Conservation (phyloP, 2,888 invertebrate genomes). For the Cistogaster globosa region DNA sequence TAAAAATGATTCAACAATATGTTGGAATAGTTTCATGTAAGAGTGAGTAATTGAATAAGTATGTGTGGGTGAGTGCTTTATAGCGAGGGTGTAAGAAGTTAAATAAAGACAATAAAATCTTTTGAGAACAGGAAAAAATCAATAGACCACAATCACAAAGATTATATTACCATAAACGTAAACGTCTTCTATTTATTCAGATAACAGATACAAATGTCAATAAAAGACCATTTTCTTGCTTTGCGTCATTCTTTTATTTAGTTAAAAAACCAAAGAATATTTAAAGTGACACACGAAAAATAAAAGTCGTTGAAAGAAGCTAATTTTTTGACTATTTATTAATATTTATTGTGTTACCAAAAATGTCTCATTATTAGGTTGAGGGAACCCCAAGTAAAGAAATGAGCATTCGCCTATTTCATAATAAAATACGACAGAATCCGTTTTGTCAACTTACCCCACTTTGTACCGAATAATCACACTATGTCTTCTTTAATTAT, state of each 20-base stretch:
- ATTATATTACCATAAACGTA: constrained; percentile 68
- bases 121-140: constrained; percentile 36
- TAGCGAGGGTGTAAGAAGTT: constrained; percentile 18
- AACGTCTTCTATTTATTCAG: constrained; percentile 48
- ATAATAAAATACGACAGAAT: too few relatives aligned
- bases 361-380: too few relatives aligned
- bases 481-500: too few relatives aligned
- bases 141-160: constrained; percentile 64
- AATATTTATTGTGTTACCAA: too few relatives aligned
- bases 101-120: not conserved
- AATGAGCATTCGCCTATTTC: too few relatives aligned
- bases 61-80: not conserved
- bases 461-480: too few relatives aligned
- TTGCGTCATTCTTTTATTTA: constrained; percentile 28
- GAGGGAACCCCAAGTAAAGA: too few relatives aligned
- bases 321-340: too few relatives aligned
- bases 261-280: constrained; percentile 7
- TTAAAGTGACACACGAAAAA: constrained; percentile 26
- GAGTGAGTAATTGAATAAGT: constrained; percentile 10
- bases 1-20: constrained; percentile 33
- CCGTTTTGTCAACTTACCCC: too few relatives aligned
- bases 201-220: constrained; percentile 66
- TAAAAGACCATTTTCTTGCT: constrained; percentile 39
- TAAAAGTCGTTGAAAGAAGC: not conserved
- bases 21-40: constrained; percentile 42